Evolutionary conservation across 1,140 invertebrate genomes (phyloP), one percentile per base, ranked within the genome.

Genomic region (Lordiphosa mommai): DNA sequence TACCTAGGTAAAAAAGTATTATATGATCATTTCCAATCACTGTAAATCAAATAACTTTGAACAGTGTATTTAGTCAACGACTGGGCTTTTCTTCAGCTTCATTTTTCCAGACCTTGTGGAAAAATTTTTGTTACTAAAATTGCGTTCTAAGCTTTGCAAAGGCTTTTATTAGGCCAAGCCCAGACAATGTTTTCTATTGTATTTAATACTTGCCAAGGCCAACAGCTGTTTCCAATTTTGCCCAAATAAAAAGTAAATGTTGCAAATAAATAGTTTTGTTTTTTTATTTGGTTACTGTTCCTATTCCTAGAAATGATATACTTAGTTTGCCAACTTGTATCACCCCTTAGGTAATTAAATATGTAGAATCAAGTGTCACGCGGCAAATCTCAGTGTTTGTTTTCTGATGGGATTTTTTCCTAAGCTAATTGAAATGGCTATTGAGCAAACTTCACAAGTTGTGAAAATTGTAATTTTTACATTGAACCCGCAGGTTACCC

Each of bases 141-240:
- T 64, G 64, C 59, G 60, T 77, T 68, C 77, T 61, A 52, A 58
- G 46, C 61, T 33, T 38, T 37, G 41, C 38, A 51, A 61, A 65
- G 55, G 16, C 57, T 69, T 69, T 76, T 61, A 56, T 51, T 56
- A 67, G 37, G 40, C 40, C 52, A 67, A 43, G 52, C 48, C 66
- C 52, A 67, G 29, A n/a, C 5, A 30, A 38, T 29, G 27, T 40
- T 41, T 38, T 27, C 29, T 63, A 33, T 27, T 41, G 9, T 50
- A 23, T 59, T 34, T 34, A 32, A 33, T 51, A 23, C 53, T 43
- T 20, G 36, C 29, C 49, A 63, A 63, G 40, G 57, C 40, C 61
- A 77, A 67, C 61, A 77, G 67, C 61, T 61, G 67, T 10, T 43
- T 27, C 40, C 40, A 6, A 43, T 29, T 43, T 43, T 27, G 40